These are phyloP conservation scores for Venturia canescens DNA, from an alignment of 1,140 invertebrate species.

Conservation along the genomic window DNA sequence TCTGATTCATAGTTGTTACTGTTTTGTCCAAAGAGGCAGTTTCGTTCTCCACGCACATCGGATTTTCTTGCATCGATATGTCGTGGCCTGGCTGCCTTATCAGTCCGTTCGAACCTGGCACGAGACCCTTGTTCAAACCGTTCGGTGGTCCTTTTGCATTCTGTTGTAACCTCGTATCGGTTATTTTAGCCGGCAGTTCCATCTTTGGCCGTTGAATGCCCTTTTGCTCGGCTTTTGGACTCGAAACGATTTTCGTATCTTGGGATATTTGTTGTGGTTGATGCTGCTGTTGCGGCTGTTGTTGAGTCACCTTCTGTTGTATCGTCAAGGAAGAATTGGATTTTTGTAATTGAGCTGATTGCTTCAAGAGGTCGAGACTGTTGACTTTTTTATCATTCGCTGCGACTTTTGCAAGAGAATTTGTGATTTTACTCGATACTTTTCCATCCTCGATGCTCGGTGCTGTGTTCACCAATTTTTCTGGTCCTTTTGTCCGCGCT, in stretches of 20 bases:
- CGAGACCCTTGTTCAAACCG: slow-evolving; percentile 62
- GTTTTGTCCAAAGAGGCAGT: slow-evolving; percentile 58
- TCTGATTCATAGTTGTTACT: slow-evolving; percentile 63
- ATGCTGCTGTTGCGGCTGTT: neutral
- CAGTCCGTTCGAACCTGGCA: slow-evolving; percentile 63
- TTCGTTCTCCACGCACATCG: slow-evolving; percentile 37
- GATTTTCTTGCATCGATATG: slow-evolving; percentile 38
- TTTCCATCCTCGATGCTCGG: slow-evolving; percentile 62
- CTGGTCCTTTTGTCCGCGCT: slow-evolving; percentile 62
- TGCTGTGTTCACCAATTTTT: slow-evolving; percentile 61
- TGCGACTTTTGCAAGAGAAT: slow-evolving; percentile 57
- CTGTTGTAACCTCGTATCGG: slow-evolving; percentile 64
- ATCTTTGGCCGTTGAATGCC: slow-evolving; percentile 65
- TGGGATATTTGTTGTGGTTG: slow-evolving; percentile 57
- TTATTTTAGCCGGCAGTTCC: slow-evolving; percentile 68
- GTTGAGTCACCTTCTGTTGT: slow-evolving; percentile 40
- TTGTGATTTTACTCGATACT: slow-evolving; percentile 56
- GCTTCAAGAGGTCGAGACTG: slow-evolving; percentile 68
- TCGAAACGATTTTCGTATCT: slow-evolving; percentile 57
- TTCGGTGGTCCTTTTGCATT: slow-evolving; percentile 61
- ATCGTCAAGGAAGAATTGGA: slow-evolving; percentile 45
- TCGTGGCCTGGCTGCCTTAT: slow-evolving; percentile 60
- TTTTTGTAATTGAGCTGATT: slow-evolving; percentile 48
- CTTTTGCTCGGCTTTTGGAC: slow-evolving; percentile 60
- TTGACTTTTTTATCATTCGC: slow-evolving; percentile 60